Conservation (phyloP, 2,797 vertebrate genomes). For the Tolypeutes matacus region DNA sequence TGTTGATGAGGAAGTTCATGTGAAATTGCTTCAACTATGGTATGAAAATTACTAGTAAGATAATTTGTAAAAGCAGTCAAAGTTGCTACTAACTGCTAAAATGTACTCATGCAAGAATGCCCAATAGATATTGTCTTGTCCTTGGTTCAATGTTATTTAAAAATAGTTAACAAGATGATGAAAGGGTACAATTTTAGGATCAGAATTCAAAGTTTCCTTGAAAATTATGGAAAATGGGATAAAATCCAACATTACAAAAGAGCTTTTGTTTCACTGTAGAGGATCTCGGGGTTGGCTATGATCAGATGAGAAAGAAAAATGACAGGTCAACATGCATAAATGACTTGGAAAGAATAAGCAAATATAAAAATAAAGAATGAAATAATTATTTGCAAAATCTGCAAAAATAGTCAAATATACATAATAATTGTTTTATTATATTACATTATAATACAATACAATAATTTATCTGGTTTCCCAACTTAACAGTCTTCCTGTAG, state of each 20-base stretch:
- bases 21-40: slow-evolving; percentile 64
- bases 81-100: background rate
- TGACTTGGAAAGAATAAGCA: slow-evolving; percentile 42
- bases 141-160: background rate
- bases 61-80: background rate
- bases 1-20: slow-evolving; percentile 17
- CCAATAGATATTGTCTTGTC: background rate
- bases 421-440: slow-evolving; percentile 1
- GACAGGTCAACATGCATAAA: background rate
- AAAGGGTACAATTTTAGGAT: background rate
- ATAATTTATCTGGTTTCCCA: slow-evolving; percentile 1
- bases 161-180: slow-evolving; percentile 11
- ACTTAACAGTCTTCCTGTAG: background rate
- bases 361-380: slow-evolving; percentile 59
- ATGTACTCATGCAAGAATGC: background rate
- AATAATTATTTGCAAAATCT: background rate
- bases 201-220: slow-evolving; percentile 8
- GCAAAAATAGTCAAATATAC: background rate
- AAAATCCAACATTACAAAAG: background rate
- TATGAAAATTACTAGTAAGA: slow-evolving; percentile 74
- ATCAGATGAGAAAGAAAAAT: background rate
- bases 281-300: background rate
- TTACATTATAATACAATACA: background rate
- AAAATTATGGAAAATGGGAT: background rate
- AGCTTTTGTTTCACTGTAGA: background rate